These are phyloP conservation scores for Karalla daura DNA, from an alignment of 2,797 vertebrate species.

Conservation along the genomic window DNA sequence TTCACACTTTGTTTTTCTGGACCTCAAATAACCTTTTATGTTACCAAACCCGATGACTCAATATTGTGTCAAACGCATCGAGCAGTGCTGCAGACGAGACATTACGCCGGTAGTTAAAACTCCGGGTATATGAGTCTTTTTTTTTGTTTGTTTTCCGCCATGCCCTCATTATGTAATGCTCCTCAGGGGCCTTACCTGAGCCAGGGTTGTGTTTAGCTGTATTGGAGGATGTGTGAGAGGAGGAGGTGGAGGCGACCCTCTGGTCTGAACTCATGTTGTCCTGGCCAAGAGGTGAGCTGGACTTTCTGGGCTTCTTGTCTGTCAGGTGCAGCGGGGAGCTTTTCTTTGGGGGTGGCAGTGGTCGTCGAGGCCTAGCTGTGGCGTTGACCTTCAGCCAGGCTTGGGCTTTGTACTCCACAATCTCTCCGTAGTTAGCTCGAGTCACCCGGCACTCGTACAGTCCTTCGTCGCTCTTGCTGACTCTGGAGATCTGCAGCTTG, in stretches of 20 bases:
- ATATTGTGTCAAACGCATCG: neutral
- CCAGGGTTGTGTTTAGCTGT: conserved; percentile 91
- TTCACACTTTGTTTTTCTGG: neutral
- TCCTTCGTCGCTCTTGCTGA: conserved; percentile 93
- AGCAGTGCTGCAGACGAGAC: neutral
- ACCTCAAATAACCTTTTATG: neutral
- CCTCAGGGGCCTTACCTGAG: conserved; percentile 87
- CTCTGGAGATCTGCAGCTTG: conserved; percentile 95
- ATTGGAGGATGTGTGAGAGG: conserved; percentile 90
- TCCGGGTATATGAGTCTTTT: neutral
- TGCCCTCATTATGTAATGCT: conserved; percentile 14
- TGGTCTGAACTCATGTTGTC: conserved; percentile 89
- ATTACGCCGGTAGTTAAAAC: conserved; percentile 9
- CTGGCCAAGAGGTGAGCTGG: conserved; percentile 82
- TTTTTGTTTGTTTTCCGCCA: conserved; percentile 5
- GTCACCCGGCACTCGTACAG: conserved; percentile 95
- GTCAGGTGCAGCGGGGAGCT: conserved; percentile 94
- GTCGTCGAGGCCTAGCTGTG: conserved; percentile 88
- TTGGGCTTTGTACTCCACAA: conserved; percentile 94
- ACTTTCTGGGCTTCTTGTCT: conserved; percentile 92
- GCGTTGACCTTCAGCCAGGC: conserved; percentile 91
- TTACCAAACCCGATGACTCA: neutral
- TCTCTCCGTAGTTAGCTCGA: conserved; percentile 93
- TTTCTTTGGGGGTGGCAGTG: conserved; percentile 85
- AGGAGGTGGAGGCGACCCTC: conserved; percentile 86